Percentiles rank a stretch among this genome's conserved stretches.
Conservation (phyloP, 2,888 invertebrate genomes). For the Aphidius colemani region DNA sequence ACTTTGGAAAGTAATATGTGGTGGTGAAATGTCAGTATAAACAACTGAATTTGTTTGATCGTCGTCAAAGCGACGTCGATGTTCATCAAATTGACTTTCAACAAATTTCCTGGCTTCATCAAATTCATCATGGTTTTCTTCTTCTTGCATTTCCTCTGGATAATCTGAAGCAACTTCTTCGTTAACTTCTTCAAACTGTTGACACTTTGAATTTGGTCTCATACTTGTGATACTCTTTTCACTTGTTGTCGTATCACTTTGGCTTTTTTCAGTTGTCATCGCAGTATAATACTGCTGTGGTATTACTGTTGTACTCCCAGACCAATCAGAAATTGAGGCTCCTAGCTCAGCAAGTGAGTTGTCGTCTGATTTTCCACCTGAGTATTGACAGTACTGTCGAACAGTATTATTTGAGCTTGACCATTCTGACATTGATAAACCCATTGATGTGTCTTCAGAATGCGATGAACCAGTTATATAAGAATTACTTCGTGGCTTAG, state of each 20-base stretch:
- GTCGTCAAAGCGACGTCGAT: slow-evolving; percentile 40
- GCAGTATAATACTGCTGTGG: slow-evolving; percentile 62
- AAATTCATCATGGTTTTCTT: slow-evolving; percentile 41
- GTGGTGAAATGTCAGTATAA: slow-evolving; percentile 50
- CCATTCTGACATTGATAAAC: slow-evolving; percentile 85
- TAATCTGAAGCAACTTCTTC: slow-evolving; percentile 31
- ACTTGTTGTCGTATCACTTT: slow-evolving; percentile 56
- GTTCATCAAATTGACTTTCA: slow-evolving; percentile 53
- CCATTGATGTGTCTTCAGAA: slow-evolving; percentile 86
- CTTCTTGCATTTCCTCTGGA: slow-evolving; percentile 22
- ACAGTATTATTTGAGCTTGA: slow-evolving; percentile 86
- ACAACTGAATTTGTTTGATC: slow-evolving; percentile 30
- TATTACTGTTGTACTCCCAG: slow-evolving; percentile 76
- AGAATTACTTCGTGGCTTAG: slow-evolving; percentile 77
- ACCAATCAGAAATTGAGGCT: slow-evolving; percentile 84
- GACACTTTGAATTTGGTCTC: slow-evolving; percentile 55
- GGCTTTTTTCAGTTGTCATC: slow-evolving; percentile 50
- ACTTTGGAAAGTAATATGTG: slow-evolving; percentile 47
- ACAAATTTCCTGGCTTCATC: slow-evolving; percentile 52
- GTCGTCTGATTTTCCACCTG: slow-evolving; percentile 80
- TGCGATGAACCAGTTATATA: slow-evolving; percentile 76
- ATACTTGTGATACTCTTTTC: slow-evolving; percentile 55
- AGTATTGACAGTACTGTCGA: slow-evolving; percentile 69
- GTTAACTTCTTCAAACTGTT: slow-evolving; percentile 10
- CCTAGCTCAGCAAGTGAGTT: slow-evolving; percentile 75